Conservation (phyloP, 2,888 invertebrate species). For the Zaprionus bogoriensis region DNA sequence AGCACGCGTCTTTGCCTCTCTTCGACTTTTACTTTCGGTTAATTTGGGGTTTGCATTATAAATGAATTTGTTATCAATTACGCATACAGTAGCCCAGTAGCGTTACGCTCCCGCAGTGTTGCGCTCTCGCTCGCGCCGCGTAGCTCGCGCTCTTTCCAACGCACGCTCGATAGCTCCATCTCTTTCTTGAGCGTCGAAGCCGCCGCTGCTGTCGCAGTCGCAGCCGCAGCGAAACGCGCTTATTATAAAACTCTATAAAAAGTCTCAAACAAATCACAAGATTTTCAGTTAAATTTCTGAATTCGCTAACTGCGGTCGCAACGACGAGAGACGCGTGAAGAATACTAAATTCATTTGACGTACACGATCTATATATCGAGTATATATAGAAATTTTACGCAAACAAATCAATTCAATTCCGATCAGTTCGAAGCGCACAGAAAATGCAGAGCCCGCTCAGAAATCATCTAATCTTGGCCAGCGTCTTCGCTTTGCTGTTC, state of each 20-base stretch:
- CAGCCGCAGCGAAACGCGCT: conserved; percentile 48
- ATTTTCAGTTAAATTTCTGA: conserved; percentile 80
- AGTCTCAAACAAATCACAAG: conserved; percentile 76
- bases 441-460: conserved; percentile 38
- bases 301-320: conserved; percentile 74
- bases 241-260: conserved; percentile 74
- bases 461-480: conserved; percentile 35
- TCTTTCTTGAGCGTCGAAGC: conserved; percentile 43
- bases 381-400: conserved; percentile 4
- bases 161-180: conserved; percentile 11
- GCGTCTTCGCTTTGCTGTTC: conserved; percentile 46
- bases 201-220: conserved; percentile 44
- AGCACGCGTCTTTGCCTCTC: not conserved
- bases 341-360: not conserved
- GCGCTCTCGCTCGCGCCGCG: conserved; percentile 6
- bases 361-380: conserved; percentile 20
- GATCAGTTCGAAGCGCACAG: not conserved
- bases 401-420: not conserved
- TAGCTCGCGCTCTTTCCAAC: conserved; percentile 1
- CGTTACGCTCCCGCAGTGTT: conserved; percentile 16
- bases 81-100: conserved; percentile 20
- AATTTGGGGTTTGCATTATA: conserved; percentile 55
- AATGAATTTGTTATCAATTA: conserved; percentile 72
- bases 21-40: conserved; percentile 19
- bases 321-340: conserved; percentile 1